Percentiles rank a stretch among this genome's conserved stretches.
Conservation (phyloP, 30 jellyfish, hydroid and myxozoan genomes). For the Aurelia sp. region DNA sequence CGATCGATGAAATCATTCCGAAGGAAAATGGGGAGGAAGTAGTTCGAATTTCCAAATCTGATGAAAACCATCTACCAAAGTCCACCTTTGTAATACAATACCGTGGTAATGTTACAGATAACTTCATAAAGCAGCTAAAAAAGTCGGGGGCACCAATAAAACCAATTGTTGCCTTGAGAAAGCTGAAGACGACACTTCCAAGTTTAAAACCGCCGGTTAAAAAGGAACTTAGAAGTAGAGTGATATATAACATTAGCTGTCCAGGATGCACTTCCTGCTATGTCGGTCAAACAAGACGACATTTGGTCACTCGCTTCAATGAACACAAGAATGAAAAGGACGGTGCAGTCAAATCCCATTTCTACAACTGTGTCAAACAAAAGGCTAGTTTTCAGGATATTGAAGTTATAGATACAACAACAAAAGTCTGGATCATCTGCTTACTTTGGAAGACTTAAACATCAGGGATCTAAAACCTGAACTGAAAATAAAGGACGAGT, state of each 20-base stretch:
- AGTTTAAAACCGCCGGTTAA: constrained; percentile 23
- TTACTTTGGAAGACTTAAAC: background rate
- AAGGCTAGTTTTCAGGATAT: too few species aligned
- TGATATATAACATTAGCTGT: too few species aligned
- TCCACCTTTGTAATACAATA: constrained; percentile 20
- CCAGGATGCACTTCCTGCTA: too few species aligned
- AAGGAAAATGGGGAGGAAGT: constrained; percentile 21
- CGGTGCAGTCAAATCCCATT: too few species aligned
- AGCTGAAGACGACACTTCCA: constrained; percentile 36
- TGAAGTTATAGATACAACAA: background rate
- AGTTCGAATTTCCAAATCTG: background rate
- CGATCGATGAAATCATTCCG: constrained; percentile 11
- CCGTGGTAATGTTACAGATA: constrained; percentile 14
- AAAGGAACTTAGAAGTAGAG: background rate
- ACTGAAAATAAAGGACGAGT: too few species aligned
- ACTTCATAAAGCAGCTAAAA: constrained; percentile 17
- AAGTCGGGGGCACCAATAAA: constrained; percentile 30
- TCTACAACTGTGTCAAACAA: too few species aligned
- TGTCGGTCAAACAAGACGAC: too few species aligned
- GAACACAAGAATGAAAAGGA: too few species aligned
- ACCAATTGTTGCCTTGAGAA: constrained; percentile 20
- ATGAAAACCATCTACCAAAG: constrained; percentile 17
- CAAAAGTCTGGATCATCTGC: constrained; percentile 9
- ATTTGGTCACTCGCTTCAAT: too few species aligned
- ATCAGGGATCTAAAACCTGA: background rate